Base-by-base conservation (phyloP, 2,113 vertebrate genomes). In the Leiothrix lutea region DNA sequence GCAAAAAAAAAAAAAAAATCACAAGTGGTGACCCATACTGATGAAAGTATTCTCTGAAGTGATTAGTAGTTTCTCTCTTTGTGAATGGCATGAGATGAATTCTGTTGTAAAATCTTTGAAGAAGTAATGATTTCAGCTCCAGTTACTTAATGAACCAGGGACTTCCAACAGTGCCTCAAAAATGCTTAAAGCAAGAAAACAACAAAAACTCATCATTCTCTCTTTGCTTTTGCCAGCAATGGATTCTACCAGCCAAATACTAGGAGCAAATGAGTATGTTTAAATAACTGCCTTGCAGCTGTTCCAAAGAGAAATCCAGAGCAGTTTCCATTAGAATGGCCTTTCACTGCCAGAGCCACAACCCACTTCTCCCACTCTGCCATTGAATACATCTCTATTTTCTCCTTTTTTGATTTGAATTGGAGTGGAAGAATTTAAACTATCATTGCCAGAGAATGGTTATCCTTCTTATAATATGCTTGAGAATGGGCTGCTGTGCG, bases 241-340 rank as follows among this genome's bases (percentile, higher is more conserved):
- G 36, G 66, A 78, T 95, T 86, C 91, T 96, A 91, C 81, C 64
- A 90, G 85, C 53, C 85, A 97, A 95, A 94, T 73, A 74, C 73
- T 94, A 94, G 90, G 92, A 95, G 77, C 94, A 96, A 97, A 96
- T 94, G 67, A 95, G 88, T 95, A 92, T 42, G 28, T 96, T 96
- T 85, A 94, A 95, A 69, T 94, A 95, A 84, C 95, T 97, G 90
- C 72, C 64, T 80, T 94, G 86, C 40, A 88, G 96, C 96, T 95
- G 93, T 96, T 97, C 84, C 83, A 77, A 91, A 90, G 44, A 96
- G 81, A 92, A 97, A 91, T 91, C 64, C 88, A 83, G 79, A 96
- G 92, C 80, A 96, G 64, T 86, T 74, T 93, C 82, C 81, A 88
- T 97, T 97, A 83, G 95, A 91, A 36, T 66, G 24, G 50, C 69